Base-by-base conservation (phyloP, 2,888 invertebrate genomes). In the Thelaira solivaga region DNA sequence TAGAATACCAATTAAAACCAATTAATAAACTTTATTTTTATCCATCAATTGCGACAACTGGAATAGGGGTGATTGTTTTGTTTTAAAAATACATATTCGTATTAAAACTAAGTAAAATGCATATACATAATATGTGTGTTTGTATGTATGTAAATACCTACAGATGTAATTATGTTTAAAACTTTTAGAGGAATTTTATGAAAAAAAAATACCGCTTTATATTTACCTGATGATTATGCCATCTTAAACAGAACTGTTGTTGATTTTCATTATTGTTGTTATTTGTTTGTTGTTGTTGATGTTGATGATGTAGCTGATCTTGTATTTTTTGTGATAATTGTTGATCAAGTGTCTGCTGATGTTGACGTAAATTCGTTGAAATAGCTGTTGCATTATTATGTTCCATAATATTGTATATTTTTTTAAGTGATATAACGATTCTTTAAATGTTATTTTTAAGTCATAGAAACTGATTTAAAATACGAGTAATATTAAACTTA, bases 231-330 rank as follows among this genome's bases (percentile, higher is more conserved):
- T 93, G 94, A 89, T 95, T 95, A 90, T 95, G 95, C 95, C 95
- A 95, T 88, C 95, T 92, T 86, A 95, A 91, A 89, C 95, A 95
- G 90, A 95, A 95, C 89, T 95, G 95, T 89, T 94, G 94, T 76
- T 88, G 87, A 76, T 87, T 85, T 49, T 86, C 87, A 81, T 84
- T 86, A 65, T 85, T 83, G 83, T 76, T 83, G 83, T 68, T 83
- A 6, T 39, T 39, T 26, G 26, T 5, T 26, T 26, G 26, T 89
- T 95, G 95, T 89, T 94, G 94, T 76, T 88, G 87, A 76, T 76
- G 83, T 18, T 94, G 94, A 89, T 93, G 93, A 51, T 83, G 81
- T 16, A 84, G 82, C 47, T 82, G 81, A 65, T 84, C 84, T 45
- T 83, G 84, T 18, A 83, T 82, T 51, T 83, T 81, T 53, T 83